These are phyloP conservation scores for Coenonympha glycerion DNA, from an alignment of 2,888 invertebrate genomes.

Conservation along the genomic window DNA sequence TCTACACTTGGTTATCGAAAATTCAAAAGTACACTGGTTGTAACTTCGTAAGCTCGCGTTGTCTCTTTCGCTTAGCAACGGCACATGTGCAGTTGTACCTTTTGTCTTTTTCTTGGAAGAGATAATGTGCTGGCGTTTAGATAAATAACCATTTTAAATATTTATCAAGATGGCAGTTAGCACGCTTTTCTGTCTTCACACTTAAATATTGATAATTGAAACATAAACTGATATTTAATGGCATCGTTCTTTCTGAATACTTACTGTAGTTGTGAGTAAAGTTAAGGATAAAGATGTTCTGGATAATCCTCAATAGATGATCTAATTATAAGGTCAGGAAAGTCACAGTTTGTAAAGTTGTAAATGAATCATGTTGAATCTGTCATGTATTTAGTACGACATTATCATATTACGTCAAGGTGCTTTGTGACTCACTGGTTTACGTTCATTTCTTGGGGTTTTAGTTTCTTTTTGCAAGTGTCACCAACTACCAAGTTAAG, in stretches of 20 bases:
- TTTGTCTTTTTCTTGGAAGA: not conserved
- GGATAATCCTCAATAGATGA: too few species aligned
- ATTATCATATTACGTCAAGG: too few species aligned
- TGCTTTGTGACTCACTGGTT: conserved; percentile 24
- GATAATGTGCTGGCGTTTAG: not conserved
- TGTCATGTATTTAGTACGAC: conserved; percentile 10
- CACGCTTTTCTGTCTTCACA: not conserved
- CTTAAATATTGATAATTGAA: not conserved
- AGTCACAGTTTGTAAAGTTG: conserved; percentile 2
- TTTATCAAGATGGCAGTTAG: not conserved
- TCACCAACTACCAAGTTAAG: not conserved
- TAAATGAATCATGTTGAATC: conserved; percentile 25
- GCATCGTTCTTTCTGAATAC: too few species aligned
- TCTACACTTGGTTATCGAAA: too few species aligned
- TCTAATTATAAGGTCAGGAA: too few species aligned
- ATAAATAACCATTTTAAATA: not conserved
- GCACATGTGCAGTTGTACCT: not conserved
- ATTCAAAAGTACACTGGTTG: too few species aligned
- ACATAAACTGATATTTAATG: not conserved
- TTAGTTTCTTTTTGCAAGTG: not conserved
- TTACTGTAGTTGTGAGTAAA: too few species aligned
- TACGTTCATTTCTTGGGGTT: conserved; percentile 17
- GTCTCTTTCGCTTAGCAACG: not conserved
- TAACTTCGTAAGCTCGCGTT: not conserved
- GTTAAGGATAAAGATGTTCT: too few species aligned